Evolutionary conservation across 2,113 vertebrate genomes (phyloP).

Genomic region (Pholis gunnellus): DNA sequence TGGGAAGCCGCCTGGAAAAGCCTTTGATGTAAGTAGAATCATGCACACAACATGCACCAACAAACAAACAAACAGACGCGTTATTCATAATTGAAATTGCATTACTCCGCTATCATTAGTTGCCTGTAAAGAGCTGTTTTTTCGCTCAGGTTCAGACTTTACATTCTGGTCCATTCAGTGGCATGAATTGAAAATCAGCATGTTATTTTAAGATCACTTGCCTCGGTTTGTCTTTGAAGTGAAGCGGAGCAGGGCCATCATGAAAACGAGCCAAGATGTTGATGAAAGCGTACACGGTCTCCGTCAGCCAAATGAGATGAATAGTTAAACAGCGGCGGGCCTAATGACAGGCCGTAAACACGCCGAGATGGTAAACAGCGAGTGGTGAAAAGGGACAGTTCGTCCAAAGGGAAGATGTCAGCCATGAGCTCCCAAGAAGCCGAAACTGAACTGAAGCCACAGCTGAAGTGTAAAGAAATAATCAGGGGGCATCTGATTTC

Average conservation of each 20-base stretch:
- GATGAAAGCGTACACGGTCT: slow-evolving; percentile 48
- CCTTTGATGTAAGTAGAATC: slow-evolving; percentile 89
- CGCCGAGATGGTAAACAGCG: slow-evolving; percentile 48
- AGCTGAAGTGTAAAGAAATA: slow-evolving; percentile 13
- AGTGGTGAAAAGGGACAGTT: slow-evolving; percentile 40
- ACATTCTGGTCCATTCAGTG: not conserved
- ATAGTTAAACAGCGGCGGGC: slow-evolving; percentile 52
- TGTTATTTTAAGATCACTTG: slow-evolving; percentile 24
- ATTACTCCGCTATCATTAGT: not conserved
- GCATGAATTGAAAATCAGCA: slow-evolving; percentile 33
- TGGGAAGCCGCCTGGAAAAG: slow-evolving; percentile 94
- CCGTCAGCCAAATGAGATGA: slow-evolving; percentile 58
- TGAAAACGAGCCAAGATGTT: slow-evolving; percentile 53
- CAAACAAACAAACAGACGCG: slow-evolving; percentile 1
- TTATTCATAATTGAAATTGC: slow-evolving; percentile 16
- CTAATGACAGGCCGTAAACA: slow-evolving; percentile 62
- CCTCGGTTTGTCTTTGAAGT: slow-evolving; percentile 35
- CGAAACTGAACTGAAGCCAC: slow-evolving; percentile 29
- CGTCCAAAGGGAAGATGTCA: slow-evolving; percentile 34
- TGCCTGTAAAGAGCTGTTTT: slow-evolving; percentile 4
- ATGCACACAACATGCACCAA: not conserved
- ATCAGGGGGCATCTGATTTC: slow-evolving; percentile 31
- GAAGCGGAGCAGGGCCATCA: slow-evolving; percentile 14
- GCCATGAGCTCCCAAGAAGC: slow-evolving; percentile 16
- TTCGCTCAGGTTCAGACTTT: slow-evolving; percentile 2